These are phyloP conservation scores for Tachina grossa DNA, from an alignment of 2,888 invertebrate genomes.

Conservation along the genomic window DNA sequence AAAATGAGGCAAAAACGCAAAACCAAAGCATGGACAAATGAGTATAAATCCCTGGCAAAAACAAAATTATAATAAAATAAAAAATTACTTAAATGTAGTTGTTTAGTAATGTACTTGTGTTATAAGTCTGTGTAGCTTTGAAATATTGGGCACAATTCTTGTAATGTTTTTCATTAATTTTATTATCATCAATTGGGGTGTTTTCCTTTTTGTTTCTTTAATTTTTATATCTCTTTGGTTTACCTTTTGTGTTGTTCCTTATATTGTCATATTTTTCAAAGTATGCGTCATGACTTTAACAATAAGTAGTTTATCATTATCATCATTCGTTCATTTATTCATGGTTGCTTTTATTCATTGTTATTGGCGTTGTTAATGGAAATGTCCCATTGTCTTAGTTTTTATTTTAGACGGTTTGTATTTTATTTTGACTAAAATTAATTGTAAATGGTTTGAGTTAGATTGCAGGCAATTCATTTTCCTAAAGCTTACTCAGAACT, in stretches of 20 bases:
- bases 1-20: slow-evolving; percentile 2
- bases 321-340: background rate
- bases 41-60: slow-evolving; percentile 17
- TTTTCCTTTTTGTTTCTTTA: slow-evolving; percentile 42
- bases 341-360: slow-evolving; percentile 21
- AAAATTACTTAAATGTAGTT: slow-evolving; percentile 46
- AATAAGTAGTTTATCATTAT: slow-evolving; percentile 30
- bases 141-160: slow-evolving; percentile 56
- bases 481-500: slow-evolving; percentile 39
- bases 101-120: slow-evolving; percentile 24
- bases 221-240: slow-evolving; percentile 40
- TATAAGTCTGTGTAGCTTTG: background rate
- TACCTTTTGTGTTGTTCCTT: slow-evolving; percentile 50
- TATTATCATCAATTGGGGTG: slow-evolving; percentile 71
- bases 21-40: slow-evolving; percentile 15
- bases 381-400: slow-evolving; percentile 54
- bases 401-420: background rate
- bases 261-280: slow-evolving; percentile 36
- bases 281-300: slow-evolving; percentile 1
- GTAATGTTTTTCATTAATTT: slow-evolving; percentile 73
- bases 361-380: slow-evolving; percentile 52
- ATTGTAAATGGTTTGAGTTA: slow-evolving; percentile 51
- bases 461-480: slow-evolving; percentile 65
- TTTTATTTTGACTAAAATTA: slow-evolving; percentile 44
- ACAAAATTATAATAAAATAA: slow-evolving; percentile 26